Evolutionary conservation across 2,888 invertebrate genomes (phyloP), one percentile per base, ranked within the genome.

Genomic region (Dynastes maya): DNA sequence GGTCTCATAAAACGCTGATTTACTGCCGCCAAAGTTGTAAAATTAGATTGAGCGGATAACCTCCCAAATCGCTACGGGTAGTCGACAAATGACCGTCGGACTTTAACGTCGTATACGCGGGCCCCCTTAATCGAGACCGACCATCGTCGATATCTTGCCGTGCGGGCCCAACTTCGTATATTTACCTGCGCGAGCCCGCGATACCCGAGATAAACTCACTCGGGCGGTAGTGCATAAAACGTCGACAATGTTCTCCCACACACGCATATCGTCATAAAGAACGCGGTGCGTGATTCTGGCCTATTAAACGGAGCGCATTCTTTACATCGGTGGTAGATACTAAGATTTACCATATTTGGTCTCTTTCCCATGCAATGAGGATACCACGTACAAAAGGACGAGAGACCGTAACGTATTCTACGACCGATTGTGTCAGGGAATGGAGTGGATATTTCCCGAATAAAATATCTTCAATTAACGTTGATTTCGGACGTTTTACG

Each of bases 71-170:
- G 71, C 78, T 53, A 51, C 78, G 71, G 71, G 78, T 65, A 72
- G 72, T 75, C 76, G 70, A 79, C 77, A 78, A 76, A 78, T 72
- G 78, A 76, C 79, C 71, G 58, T 64, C 79, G 67, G 74, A 45
- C 45, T 70, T 76, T 67, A 80, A 79, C 72, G 61, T 74, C 45
- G 61, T 78, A 78, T 76, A 78, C 68, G 27, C 29, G 51, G 65
- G 45, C 49, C 72, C 78, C 78, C 78, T 76, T 78, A 80, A 80
- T 79, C 78, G 74, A 63, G 22, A 11, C 9, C 55, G 22, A 65
- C 76, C 72, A 45, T 55, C 78, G 77, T 79, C 80, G 78, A 80
- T 80, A 77, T 80, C 80, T 79, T 76, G 53, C 78, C 40, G 72
- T 27, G 27, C 68, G 5, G 27, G 40, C 51, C 22, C 11, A 3